A percentile compares a stretch with the other conserved stretches of the same genome.
Evolutionary conservation across 2,113 vertebrate species (phyloP).

Genomic region (Urocynchramus pylzowi): DNA sequence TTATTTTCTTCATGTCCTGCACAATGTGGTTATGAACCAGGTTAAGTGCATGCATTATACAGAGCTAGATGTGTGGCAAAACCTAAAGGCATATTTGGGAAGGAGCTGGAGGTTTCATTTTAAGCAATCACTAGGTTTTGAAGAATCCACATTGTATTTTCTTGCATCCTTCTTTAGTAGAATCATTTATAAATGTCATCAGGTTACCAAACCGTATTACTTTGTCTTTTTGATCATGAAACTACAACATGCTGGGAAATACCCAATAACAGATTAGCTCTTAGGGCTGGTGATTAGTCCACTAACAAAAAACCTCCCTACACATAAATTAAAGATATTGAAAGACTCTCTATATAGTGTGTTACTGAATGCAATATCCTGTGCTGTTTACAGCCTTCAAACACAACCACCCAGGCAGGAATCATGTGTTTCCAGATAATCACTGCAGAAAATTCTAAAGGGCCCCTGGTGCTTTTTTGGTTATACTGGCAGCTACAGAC

Average conservation of each 20-base stretch:
- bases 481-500: background rate
- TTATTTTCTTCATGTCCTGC: background rate
- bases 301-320: background rate
- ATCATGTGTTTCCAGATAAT: background rate
- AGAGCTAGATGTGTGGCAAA: background rate
- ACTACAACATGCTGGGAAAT: background rate
- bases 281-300: background rate
- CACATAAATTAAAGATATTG: background rate
- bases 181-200: constrained; percentile 1
- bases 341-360: background rate
- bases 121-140: background rate
- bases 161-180: background rate
- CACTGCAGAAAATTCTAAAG: background rate
- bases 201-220: background rate
- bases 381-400: background rate
- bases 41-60: background rate
- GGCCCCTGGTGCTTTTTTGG: background rate
- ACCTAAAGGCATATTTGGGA: background rate
- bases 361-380: background rate
- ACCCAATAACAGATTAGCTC: background rate
- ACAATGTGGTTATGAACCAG: background rate
- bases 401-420: background rate
- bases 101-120: background rate
- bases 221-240: background rate
- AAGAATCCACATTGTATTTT: background rate